Evolutionary conservation across 1,140 invertebrate genomes (phyloP), one percentile per base, ranked within the genome.

Genomic region (Bombus waltoni): DNA sequence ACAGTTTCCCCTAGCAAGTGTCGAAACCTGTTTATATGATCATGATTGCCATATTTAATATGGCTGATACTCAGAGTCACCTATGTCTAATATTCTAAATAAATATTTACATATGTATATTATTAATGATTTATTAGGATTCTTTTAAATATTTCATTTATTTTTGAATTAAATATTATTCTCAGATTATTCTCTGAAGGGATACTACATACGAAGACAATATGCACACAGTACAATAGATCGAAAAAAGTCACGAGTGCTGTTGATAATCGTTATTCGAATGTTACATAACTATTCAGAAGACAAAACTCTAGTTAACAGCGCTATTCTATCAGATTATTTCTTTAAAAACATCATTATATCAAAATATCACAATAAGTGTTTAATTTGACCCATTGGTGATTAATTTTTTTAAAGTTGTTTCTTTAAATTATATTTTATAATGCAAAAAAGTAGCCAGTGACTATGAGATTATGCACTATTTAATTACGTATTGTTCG

Each of bases 261-360:
- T 81, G 59, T 74, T 57, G 59, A 75, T 85, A 68, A 13, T 66
- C 71, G 57, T 74, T 66, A 75, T 75, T 44, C 42, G 9, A 66
- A 71, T 70, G 71, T 85, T 85, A 85, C 79, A 79, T 85, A 85
- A 85, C 38, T 81, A 38, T 22, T 70, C 18, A 11, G n/a, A 75
- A 59, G n/a, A 28, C 62, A 74, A 85, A 66, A 85, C 9, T 35
- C n/a, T 68, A 71, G 38, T 81, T 81, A 35, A 70, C 11, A 35
- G 10, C 40, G 47, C 10, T 53, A 11, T 62, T 9, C 22, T 40
- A 38, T 44, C 8, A 13, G 1, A 40, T 38, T 74, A 68, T 72
- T 57, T 80, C 28, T n/a, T 81, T 53, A 53, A 53, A 53, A 53
- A 53, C 18, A 53, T 22, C 47, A 8, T 22, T 53, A 53, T 22